Evolutionary conservation across 1,140 invertebrate genomes (phyloP).

Genomic region (Armadillidium nasatum): DNA sequence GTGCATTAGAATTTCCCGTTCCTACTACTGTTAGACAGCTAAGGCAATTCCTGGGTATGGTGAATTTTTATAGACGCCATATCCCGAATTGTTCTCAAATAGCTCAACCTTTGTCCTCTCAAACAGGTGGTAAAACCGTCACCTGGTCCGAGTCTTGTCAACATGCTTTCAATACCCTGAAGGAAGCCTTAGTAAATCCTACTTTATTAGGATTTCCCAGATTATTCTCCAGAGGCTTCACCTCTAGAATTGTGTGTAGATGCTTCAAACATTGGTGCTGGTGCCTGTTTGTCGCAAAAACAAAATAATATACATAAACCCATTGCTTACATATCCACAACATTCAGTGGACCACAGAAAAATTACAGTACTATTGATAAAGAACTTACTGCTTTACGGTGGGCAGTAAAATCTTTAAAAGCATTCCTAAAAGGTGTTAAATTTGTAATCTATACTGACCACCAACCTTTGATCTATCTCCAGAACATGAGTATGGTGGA

Average conservation of each 20-base stretch:
- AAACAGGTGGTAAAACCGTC: not conserved
- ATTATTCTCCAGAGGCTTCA: not conserved
- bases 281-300: not conserved
- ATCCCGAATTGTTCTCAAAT: constrained; percentile 5
- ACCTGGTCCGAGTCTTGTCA: too few species aligned
- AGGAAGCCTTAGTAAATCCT: too few species aligned
- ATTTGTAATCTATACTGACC: constrained; percentile 12
- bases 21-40: too few species aligned
- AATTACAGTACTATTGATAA: not conserved
- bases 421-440: not conserved
- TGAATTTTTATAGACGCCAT: too few species aligned
- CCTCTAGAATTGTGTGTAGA: constrained; percentile 1
- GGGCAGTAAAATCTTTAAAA: constrained; percentile 8
- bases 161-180: too few species aligned
- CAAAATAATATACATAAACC: not conserved
- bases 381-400: constrained; percentile 4
- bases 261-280: constrained; percentile 6
- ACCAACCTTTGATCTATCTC: not conserved
- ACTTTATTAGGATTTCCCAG: not conserved
- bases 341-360: not conserved
- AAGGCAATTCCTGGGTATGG: too few species aligned
- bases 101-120: not conserved
- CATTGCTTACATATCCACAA: constrained; percentile 8
- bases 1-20: too few species aligned
- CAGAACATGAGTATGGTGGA: not conserved